Percentiles rank a stretch among this genome's conserved stretches.
Evolutionary conservation across 2,113 vertebrate genomes (phyloP).

Genomic region (Oenanthe oenanthe): DNA sequence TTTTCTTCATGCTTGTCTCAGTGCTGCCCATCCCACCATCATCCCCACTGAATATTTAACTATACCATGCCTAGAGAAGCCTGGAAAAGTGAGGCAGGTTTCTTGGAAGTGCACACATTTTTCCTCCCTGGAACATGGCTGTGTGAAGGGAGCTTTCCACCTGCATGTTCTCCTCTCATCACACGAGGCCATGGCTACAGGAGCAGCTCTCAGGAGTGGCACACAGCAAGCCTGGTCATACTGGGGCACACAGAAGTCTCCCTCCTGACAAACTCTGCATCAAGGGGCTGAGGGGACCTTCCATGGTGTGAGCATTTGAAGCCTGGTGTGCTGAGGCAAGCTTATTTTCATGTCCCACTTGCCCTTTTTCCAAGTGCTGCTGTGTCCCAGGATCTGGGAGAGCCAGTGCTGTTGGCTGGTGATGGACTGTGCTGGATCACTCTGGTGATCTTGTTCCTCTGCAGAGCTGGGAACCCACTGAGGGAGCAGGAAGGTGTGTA

Average conservation of each 20-base stretch:
- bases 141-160: background rate
- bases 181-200: background rate
- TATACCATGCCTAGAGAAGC: background rate
- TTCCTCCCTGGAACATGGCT: background rate
- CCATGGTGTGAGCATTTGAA: background rate
- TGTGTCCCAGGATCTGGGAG: background rate
- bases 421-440: background rate
- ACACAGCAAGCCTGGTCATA: fast-evolving
- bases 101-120: background rate
- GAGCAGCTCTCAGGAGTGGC: background rate
- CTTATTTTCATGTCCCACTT: background rate
- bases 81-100: background rate
- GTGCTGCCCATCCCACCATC: background rate
- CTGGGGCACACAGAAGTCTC: fast-evolving
- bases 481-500: fast-evolving
- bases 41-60: background rate
- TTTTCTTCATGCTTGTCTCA: background rate
- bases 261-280: background rate
- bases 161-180: background rate
- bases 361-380: background rate
- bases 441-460: background rate
- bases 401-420: fast-evolving
- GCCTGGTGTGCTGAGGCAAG: background rate
- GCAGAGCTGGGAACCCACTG: fast-evolving
- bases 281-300: background rate